Evolutionary conservation across 2,113 vertebrate species (phyloP).

Genomic region (Gymnocephalus cernua): DNA sequence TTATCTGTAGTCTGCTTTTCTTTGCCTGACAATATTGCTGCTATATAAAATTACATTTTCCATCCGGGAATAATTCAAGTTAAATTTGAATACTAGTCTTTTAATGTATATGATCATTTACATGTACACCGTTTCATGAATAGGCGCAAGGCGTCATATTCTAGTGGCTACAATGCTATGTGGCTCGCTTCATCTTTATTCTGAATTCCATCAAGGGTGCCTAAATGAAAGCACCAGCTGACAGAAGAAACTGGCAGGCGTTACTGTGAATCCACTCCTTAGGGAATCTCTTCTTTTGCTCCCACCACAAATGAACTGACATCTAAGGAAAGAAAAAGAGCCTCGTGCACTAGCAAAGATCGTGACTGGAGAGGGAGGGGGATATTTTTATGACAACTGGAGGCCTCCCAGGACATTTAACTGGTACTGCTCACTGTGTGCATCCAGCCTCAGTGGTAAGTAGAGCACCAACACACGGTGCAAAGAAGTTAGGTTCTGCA

Average conservation of each 20-base stretch:
- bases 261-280: conserved; percentile 76
- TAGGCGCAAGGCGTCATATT: conserved; percentile 17
- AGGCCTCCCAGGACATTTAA: conserved; percentile 70
- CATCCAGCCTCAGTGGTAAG: conserved; percentile 53
- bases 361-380: conserved; percentile 57
- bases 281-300: conserved; percentile 72
- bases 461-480: conserved; percentile 51
- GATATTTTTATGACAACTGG: conserved; percentile 68
- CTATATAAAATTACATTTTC: conserved; percentile 6
- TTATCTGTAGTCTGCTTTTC: not conserved
- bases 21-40: not conserved
- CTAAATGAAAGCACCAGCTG: conserved; percentile 77
- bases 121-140: conserved; percentile 9
- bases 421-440: conserved; percentile 55
- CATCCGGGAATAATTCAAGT: conserved; percentile 17
- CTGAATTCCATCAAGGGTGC: conserved; percentile 68
- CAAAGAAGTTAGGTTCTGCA: conserved; percentile 42
- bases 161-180: conserved; percentile 37
- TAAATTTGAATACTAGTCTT: conserved; percentile 10
- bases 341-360: conserved; percentile 68
- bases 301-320: conserved; percentile 76
- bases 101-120: conserved; percentile 19
- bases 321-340: conserved; percentile 76
- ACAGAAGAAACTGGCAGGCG: conserved; percentile 78
- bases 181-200: conserved; percentile 57